Conservation (phyloP, 2,113 vertebrate species). For the Petrocephalus zakoni region DNA sequence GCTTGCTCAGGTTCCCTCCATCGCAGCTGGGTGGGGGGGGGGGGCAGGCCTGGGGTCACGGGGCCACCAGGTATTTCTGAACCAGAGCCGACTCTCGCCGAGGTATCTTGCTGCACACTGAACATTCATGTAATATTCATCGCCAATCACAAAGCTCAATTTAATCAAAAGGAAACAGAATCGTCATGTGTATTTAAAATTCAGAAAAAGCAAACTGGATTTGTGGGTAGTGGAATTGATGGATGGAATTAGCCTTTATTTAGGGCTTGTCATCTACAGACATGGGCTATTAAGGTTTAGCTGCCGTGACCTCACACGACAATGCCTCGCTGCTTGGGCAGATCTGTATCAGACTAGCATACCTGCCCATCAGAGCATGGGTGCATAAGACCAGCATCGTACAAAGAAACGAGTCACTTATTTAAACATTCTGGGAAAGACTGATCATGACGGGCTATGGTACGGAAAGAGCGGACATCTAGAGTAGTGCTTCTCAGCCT, state of each 20-base stretch:
- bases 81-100: background rate
- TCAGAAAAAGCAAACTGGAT: background rate
- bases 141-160: background rate
- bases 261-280: background rate
- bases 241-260: constrained; percentile 2
- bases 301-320: background rate
- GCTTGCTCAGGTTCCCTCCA: background rate
- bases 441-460: background rate
- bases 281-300: background rate
- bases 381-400: background rate
- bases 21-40: background rate
- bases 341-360: background rate
- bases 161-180: background rate
- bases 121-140: background rate
- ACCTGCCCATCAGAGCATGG: background rate
- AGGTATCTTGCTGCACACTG: background rate
- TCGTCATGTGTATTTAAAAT: background rate
- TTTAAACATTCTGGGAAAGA: background rate
- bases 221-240: background rate
- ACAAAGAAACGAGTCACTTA: background rate
- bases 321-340: background rate
- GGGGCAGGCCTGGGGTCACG: background rate
- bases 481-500: background rate
- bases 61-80: background rate
- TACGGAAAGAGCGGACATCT: background rate